phyloP scores from a whole-genome alignment of 1,140 invertebrate species.

The Brachionus rotundiformis region DNA sequence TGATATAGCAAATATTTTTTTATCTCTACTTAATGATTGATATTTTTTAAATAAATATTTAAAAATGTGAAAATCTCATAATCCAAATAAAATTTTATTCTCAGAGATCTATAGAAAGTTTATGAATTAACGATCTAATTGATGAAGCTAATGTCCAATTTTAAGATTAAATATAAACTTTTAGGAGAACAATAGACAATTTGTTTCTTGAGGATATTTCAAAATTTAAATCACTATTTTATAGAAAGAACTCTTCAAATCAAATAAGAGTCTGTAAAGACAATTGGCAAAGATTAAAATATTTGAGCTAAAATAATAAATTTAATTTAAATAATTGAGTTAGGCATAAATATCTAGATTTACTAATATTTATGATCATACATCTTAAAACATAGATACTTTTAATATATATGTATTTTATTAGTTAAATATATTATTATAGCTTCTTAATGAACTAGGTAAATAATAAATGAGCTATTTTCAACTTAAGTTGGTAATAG shows the following conservation, averaged over 20 bases:
- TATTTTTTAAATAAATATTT: constrained; percentile 1
- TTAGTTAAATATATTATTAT: neutral
- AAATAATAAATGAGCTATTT: neutral
- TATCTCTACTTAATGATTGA: constrained; percentile 2
- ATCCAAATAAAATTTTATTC: neutral
- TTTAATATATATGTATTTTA: neutral
- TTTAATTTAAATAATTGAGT: neutral
- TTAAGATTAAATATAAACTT: neutral
- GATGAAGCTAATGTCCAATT: neutral
- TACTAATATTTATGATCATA: neutral
- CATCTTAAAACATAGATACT: neutral
- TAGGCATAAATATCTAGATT: neutral
- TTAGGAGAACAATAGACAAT: neutral
- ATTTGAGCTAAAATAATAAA: neutral
- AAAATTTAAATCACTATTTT: constrained; percentile 4
- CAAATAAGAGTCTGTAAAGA: neutral
- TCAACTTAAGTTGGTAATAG: no score
- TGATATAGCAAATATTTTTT: neutral
- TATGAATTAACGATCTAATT: neutral
- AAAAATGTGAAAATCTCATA: neutral
- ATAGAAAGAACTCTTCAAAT: neutral
- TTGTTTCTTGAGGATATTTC: neutral
- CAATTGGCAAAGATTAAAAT: neutral
- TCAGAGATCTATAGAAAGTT: neutral
- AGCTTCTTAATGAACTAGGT: neutral